Evolutionary conservation across 64 coral and sea anemone genomes (phyloP).

Genomic region (Anthopleura sola): DNA sequence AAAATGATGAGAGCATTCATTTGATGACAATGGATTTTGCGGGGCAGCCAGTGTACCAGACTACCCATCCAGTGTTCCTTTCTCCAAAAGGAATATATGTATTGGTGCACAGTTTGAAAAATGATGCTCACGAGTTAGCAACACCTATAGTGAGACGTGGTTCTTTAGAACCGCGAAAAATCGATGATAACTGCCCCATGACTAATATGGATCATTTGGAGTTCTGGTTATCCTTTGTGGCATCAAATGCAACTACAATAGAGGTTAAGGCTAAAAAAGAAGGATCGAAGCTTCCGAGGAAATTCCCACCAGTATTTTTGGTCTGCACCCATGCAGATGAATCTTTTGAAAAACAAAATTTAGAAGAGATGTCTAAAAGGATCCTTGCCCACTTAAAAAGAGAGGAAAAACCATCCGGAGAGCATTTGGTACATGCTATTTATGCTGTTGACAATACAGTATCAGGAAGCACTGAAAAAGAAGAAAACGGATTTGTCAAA

Average conservation of each 20-base stretch:
- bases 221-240: neutral
- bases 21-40: conserved; percentile 10
- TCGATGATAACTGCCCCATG: conserved; percentile 1
- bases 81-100: neutral
- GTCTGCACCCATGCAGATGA: neutral
- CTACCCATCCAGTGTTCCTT: conserved; percentile 6
- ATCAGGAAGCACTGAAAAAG: neutral
- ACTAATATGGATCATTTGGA: conserved; percentile 16
- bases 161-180: neutral
- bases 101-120: neutral
- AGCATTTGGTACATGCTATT: neutral
- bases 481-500: neutral
- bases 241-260: neutral
- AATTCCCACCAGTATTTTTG: conserved; percentile 6
- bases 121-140: neutral
- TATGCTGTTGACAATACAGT: conserved; percentile 20
- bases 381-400: conserved; percentile 7
- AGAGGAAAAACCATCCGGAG: neutral
- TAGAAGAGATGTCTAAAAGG: neutral
- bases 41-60: neutral
- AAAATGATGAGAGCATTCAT: neutral
- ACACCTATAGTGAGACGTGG: neutral
- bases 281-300: neutral
- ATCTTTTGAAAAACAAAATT: neutral
- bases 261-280: neutral